Base-by-base conservation (phyloP, 2,888 invertebrate species). In the Blera fallax region DNA sequence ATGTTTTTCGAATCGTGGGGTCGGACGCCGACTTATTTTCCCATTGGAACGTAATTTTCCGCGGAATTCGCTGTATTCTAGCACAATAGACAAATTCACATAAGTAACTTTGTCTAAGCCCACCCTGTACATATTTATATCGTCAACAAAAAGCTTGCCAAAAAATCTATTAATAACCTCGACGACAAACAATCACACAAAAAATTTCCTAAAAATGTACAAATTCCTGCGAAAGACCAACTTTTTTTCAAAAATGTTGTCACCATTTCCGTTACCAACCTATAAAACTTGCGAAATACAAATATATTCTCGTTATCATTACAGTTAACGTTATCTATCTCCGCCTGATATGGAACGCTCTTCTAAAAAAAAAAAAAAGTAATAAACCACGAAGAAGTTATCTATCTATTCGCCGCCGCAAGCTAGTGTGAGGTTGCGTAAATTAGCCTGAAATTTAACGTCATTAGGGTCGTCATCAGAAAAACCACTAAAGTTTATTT, bases 381-480 rank as follows among this genome's bases (percentile, higher is more conserved):
- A 11, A 14, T 16, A 29, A 29, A 16, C 62, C 2, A 14, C 24
- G n/a, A 24, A 62, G 27, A 18, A 29, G 10, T 45, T 43, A 50
- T 65, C 45, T 58, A 58, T 58, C 58, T 37, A n/a, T 58, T 27
- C 43, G 43, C 29, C 43, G 43, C 29, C 62, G 29, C 62, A 16
- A 45, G 62, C 45, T 6, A 27, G 24, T 62, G 29, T 62, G 45
- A 16, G 45, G 29, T 64, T 64, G 45, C 62, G 62, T 64, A 64
- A 64, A 64, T 45, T 64, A 62, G 11, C 62, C 18, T 21, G 16
- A 56, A 56, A 37, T 24, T 54, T 34, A 65, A 18, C 65, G 76
- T 67, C 76, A 56, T 58, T 56, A 74, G 8, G 54, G 45, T 65
- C 64, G 74, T 74, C 74, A 76, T 76, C 27, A 67, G 76, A 76